These are phyloP conservation scores for Semaprochilodus insignis DNA, from an alignment of 2,797 vertebrate genomes.

Conservation along the genomic window DNA sequence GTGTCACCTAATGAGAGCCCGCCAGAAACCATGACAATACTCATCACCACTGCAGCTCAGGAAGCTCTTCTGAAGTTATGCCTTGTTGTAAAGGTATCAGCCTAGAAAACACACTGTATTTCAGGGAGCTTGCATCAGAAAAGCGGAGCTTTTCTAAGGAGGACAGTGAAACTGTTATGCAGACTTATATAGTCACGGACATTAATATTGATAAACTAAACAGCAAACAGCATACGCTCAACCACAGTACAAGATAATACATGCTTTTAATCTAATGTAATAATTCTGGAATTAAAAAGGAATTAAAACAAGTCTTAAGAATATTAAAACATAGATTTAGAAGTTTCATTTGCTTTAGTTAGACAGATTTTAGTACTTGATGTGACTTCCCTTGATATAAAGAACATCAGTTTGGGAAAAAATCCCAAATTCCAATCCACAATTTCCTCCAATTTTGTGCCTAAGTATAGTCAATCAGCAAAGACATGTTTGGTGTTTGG, in stretches of 20 bases:
- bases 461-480: background rate
- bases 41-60: conserved; percentile 13
- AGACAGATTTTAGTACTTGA: too few relatives aligned
- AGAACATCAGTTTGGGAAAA: background rate
- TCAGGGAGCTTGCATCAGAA: conserved; percentile 23
- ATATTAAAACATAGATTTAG: background rate
- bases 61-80: conserved; percentile 10
- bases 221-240: background rate
- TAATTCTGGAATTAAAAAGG: background rate
- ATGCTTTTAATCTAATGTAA: background rate
- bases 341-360: too few relatives aligned
- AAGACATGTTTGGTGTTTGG: background rate
- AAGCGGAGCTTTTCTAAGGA: background rate
- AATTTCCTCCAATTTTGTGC: background rate
- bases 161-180: background rate
- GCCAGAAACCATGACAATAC: conserved; percentile 1
- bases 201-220: conserved; percentile 8
- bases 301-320: background rate
- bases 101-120: background rate
- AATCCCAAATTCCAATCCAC: background rate
- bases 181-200: background rate
- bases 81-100: background rate
- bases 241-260: background rate
- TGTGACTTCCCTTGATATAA: too few relatives aligned
- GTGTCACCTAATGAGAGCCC: background rate